Base-by-base conservation (phyloP, 2,888 invertebrate genomes). In the Cenopis cana region DNA sequence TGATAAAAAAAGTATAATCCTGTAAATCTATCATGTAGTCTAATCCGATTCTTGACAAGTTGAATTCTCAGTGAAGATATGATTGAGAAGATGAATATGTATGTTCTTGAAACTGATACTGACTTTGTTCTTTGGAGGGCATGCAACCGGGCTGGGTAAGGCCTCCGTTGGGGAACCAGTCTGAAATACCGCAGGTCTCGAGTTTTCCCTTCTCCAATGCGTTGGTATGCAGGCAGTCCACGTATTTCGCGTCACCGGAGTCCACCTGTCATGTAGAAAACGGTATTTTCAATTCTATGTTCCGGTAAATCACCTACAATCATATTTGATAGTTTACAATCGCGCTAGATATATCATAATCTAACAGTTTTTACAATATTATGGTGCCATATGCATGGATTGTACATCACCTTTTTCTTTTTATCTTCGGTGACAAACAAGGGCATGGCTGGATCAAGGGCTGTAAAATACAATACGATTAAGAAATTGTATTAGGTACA, bases 391-490 rank as follows among this genome's bases (percentile, higher is more conserved):
- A n/a, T n/a, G n/a, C n/a, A n/a, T n/a, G n/a, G 5, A 24, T 54
- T 12, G 11, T 9, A 29, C 4, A 12, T 64, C 33, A 96, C 76
- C 77, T 94, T 94, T 50, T 86, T 89, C 0, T 85, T 83, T 0
- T 78, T 68, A 61, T 93, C 88, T 0, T 83, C 84, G 0, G 94
- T 90, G 0, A 94, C 94, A 75, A 95, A 96, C 9, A 95, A 78
- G 0, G 96, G 96, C 78, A 95, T 85, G 0, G 96, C 96, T 0
- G 96, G 95, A 80, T 96, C 96, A n/a, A 96, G 80, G 2, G 94
- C 96, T 95, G 76, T 3, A 66, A 54, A 50, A 52, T 29, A 18
- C n/a, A 17, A 65, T 29, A 24, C 2, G 2, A 24, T 29, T 46
- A 3, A 46, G 41, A 41, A 4, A 41, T 5, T 41, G 14, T 12